Evolutionary conservation across 2,797 vertebrate genomes (phyloP), one percentile per base, ranked within the genome.

Genomic region (Alcedo atthis): DNA sequence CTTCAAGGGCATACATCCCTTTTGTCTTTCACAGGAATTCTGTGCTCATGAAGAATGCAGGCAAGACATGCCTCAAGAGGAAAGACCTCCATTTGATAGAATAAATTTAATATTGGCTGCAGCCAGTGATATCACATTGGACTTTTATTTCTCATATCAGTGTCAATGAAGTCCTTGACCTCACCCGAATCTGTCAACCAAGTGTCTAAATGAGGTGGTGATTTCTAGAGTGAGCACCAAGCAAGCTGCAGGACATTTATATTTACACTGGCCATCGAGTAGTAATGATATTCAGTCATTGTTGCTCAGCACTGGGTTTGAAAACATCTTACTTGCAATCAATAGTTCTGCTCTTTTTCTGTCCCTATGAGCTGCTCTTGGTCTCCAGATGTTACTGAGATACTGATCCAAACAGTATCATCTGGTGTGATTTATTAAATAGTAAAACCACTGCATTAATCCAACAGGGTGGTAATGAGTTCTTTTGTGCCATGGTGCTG

Each of bases 261-360:
- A 10, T n/a, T 63, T 45, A 42, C 57, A 19, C 28, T 59, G 54
- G 21, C 10, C n/a, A 45, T 4, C 0, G 0, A 18, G 15, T 0
- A 45, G 54, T 5, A 21, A 66, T 0, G 1, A 61, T 48, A 67
- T 37, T 15, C 45, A 37, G 20, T 30, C 32, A 24, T 37, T 76
- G 16, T 5, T 76, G 80, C 69, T 75, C 79, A 40, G 53, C 85
- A 66, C 4, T 37, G 30, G 13, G 25, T 32, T 24, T 58, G 68
- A 26, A 80, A 80, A 46, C n/a, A 35, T 61, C 58, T 66, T 30
- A 8, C 18, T 40, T 62, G 30, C 13, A 42, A 13, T 14, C 61
- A 21, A 25, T 19, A 80, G 24, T 10, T 68, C 53, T 3, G 4
- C 13, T 49, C 30, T 12, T 48, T 55, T 5, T 3, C 35, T 40